Evolutionary conservation across 2,797 vertebrate species (phyloP).

Genomic region (Anabacerthia variegaticeps): DNA sequence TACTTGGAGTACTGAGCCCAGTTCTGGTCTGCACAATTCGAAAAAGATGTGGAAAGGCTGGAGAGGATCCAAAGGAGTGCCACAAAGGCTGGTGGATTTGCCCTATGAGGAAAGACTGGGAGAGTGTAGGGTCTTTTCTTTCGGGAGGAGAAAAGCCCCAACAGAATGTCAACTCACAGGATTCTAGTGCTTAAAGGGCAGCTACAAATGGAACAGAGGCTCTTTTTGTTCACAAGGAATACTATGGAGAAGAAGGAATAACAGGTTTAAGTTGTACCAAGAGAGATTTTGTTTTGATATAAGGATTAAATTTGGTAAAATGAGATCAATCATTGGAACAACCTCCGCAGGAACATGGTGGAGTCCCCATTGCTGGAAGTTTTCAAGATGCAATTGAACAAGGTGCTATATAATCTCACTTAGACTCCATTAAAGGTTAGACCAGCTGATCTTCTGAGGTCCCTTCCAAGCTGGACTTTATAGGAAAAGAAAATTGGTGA

Average conservation of each 20-base stretch:
- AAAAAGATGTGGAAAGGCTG: not conserved
- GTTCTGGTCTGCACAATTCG: not conserved
- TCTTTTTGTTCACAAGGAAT: not conserved
- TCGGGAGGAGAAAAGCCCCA: rapidly evolving
- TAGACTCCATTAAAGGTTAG: not conserved
- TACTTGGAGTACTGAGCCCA: not conserved
- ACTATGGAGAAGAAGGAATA: not conserved
- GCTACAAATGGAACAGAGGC: not conserved
- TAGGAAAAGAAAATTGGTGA: not conserved
- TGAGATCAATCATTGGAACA: not conserved
- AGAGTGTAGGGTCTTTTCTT: not conserved
- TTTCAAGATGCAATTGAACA: not conserved
- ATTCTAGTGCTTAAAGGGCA: not conserved
- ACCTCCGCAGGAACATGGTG: not conserved
- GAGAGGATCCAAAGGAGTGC: not conserved
- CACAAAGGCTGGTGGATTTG: not conserved
- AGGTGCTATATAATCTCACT: not conserved
- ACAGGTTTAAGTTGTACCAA: rapidly evolving
- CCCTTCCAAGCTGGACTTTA: not conserved
- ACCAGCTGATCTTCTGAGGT: not conserved
- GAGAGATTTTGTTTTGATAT: not conserved
- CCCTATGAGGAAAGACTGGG: not conserved
- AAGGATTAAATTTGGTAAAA: not conserved
- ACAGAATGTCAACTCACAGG: not conserved
- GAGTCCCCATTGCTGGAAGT: not conserved